A percentile compares a stretch with the other conserved stretches of the same genome.
Conservation (phyloP, 2,113 vertebrate genomes). For the Cottus gobio region DNA sequence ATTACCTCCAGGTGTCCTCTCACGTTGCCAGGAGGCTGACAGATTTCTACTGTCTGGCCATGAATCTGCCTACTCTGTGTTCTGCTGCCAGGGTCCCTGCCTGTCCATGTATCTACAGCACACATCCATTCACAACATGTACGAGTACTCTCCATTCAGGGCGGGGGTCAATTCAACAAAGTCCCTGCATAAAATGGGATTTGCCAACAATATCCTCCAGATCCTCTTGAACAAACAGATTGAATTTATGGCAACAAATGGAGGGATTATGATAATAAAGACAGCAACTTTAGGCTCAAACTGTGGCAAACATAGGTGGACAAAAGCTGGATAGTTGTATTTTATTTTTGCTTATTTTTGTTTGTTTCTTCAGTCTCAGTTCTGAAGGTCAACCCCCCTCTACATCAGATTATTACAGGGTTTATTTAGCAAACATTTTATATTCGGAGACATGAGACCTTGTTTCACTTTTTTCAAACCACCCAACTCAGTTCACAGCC, state of each 20-base stretch:
- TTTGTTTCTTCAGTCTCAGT: not conserved
- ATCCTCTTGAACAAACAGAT: not conserved
- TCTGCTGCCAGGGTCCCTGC: constrained; percentile 46
- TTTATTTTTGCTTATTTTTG: not conserved
- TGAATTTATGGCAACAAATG: not conserved
- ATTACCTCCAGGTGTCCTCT: constrained; percentile 81
- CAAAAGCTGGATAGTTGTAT: not conserved
- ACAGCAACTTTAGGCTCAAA: not conserved
- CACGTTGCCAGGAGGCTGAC: constrained; percentile 75
- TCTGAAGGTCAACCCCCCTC: not conserved
- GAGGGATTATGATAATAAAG: not conserved
- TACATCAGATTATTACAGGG: not conserved
- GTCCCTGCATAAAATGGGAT: not conserved
- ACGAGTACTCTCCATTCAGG: constrained; percentile 1
- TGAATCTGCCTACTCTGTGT: constrained; percentile 61
- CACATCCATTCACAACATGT: constrained; percentile 45
- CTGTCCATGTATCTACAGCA: constrained; percentile 42
- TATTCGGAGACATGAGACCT: not conserved
- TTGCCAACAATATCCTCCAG: not conserved
- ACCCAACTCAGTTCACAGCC: not conserved
- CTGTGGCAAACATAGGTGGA: not conserved
- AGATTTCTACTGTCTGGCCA: constrained; percentile 67
- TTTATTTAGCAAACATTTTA: not conserved
- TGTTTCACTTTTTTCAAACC: constrained; percentile 23
- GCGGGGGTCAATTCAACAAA: constrained; percentile 16